Evolutionary conservation across 1,140 invertebrate genomes (phyloP).

Genomic region (Neodiprion fabricii): DNA sequence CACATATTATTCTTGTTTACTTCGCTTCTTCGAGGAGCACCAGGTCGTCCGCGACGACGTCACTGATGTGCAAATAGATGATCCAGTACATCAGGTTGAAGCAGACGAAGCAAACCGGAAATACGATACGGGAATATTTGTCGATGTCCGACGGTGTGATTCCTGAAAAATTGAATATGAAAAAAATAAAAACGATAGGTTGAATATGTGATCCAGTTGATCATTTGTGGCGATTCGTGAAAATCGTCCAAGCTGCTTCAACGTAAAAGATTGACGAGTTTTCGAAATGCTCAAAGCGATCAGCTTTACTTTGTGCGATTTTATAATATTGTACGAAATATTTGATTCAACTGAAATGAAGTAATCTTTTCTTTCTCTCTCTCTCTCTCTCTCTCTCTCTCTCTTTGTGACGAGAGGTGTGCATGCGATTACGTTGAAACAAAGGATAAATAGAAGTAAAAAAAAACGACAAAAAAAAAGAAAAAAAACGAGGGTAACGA

Average conservation of each 20-base stretch:
- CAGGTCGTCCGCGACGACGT: conserved; percentile 91
- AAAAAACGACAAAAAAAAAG: not conserved
- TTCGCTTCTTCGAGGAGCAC: conserved; percentile 85
- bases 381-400: not conserved
- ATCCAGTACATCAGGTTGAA: conserved; percentile 99
- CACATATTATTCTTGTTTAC: conserved; percentile 55
- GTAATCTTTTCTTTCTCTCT: not conserved
- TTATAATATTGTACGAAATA: too few relatives aligned
- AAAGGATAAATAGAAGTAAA: not conserved
- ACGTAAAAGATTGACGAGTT: too few relatives aligned
- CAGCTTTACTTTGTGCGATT: too few relatives aligned
- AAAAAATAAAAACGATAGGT: not conserved
- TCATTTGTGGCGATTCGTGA: too few relatives aligned
- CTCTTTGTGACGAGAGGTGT: too few relatives aligned
- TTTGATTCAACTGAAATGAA: too few relatives aligned
- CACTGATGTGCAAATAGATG: conserved; percentile 94
- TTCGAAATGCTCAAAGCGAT: too few relatives aligned
- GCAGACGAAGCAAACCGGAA: conserved; percentile 95
- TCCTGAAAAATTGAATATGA: conserved; percentile 69
- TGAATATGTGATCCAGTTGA: not conserved
- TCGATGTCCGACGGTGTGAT: conserved; percentile 95
- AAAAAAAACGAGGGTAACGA: not conserved
- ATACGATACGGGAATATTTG: conserved; percentile 95
- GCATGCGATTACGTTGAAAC: not conserved
- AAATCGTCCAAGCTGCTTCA: too few relatives aligned